phyloP scores from a whole-genome alignment of 2,113 vertebrate genomes.

The cat (Felis catus) region DNA sequence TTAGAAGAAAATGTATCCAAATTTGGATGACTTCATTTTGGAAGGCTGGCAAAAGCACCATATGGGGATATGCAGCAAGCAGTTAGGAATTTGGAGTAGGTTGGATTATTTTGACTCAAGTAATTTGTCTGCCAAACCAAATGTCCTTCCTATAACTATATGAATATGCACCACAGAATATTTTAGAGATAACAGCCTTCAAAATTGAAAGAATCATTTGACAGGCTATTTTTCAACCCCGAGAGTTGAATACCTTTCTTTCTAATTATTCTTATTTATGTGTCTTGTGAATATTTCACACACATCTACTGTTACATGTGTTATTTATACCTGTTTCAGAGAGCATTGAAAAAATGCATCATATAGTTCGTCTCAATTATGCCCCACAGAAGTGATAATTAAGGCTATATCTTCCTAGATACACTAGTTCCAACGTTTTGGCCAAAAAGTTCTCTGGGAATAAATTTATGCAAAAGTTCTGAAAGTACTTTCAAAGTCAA shows the following conservation, averaged over 20 bases:
- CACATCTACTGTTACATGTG: not conserved
- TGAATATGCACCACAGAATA: slow-evolving; percentile 76
- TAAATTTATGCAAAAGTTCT: slow-evolving; percentile 56
- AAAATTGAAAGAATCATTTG: slow-evolving; percentile 59
- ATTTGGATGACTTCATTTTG: slow-evolving; percentile 58
- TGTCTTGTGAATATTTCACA: slow-evolving; percentile 40
- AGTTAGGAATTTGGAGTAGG: slow-evolving; percentile 64
- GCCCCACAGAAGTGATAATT: slow-evolving; percentile 62
- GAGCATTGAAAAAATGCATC: slow-evolving; percentile 33
- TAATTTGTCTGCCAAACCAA: slow-evolving; percentile 73
- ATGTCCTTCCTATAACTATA: slow-evolving; percentile 77
- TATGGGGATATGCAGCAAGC: slow-evolving; percentile 64
- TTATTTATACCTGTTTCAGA: slow-evolving; percentile 60
- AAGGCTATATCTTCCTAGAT: slow-evolving; percentile 46
- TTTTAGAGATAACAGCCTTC: slow-evolving; percentile 70
- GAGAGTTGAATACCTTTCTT: slow-evolving; percentile 55
- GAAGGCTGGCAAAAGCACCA: slow-evolving; percentile 65
- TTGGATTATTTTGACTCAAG: slow-evolving; percentile 78
- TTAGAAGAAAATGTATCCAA: slow-evolving; percentile 60
- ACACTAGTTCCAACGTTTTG: slow-evolving; percentile 60
- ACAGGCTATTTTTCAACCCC: slow-evolving; percentile 66
- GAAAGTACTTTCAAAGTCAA: slow-evolving; percentile 48
- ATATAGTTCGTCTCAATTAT: slow-evolving; percentile 21
- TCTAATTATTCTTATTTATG: slow-evolving; percentile 62
- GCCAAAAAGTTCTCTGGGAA: slow-evolving; percentile 50